phyloP scores from a whole-genome alignment of 2,888 invertebrate species.

The Sinodicranocentrus sp. region DNA sequence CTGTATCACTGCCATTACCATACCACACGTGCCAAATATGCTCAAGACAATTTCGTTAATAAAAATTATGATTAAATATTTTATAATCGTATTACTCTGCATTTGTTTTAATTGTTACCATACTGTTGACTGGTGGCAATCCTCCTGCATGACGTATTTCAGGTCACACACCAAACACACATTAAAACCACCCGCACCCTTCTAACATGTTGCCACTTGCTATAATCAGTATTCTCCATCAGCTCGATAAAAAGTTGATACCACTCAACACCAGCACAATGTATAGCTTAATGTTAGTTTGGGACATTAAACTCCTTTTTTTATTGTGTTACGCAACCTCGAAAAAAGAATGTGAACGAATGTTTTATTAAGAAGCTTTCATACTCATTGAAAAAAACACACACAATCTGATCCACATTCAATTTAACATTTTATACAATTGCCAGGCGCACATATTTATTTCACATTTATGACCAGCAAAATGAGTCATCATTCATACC shows the following conservation, averaged over 20 bases:
- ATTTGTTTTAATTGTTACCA: constrained; percentile 11
- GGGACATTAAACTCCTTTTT: no score
- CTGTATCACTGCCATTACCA: background rate
- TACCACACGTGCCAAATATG: constrained; percentile 30
- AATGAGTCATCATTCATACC: background rate
- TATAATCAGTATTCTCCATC: background rate
- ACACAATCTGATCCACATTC: no score
- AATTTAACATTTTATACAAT: no score
- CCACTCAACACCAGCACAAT: background rate
- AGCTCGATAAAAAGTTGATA: background rate
- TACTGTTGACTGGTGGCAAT: background rate
- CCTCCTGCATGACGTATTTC: background rate
- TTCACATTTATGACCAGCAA: no score
- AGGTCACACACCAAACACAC: background rate
- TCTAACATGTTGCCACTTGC: background rate
- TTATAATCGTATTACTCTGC: background rate
- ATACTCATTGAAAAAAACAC: no score
- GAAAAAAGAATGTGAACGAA: no score
- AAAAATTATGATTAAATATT: background rate
- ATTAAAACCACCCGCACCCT: background rate
- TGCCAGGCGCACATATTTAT: no score
- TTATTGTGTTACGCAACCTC: no score
- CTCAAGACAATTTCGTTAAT: constrained; percentile 4
- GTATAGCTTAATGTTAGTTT: background rate
- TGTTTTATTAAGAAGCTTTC: no score